Base-by-base conservation (phyloP, 2,797 vertebrate genomes). In the Caiman crocodilus region DNA sequence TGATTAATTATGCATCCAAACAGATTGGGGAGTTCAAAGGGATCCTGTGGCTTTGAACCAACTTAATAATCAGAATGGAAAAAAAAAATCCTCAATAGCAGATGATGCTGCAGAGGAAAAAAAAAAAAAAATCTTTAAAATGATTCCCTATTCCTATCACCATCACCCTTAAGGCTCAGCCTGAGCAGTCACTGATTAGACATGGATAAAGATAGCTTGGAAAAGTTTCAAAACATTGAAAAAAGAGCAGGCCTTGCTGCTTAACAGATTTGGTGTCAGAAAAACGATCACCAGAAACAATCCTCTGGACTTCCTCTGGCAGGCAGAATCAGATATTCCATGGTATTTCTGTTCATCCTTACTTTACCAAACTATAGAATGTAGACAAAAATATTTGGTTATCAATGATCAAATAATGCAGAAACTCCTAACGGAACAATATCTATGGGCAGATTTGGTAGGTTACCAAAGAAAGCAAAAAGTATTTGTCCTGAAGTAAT, bases 351-450 rank as follows among this genome's bases (percentile, higher is more conserved):
- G 4, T 2, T 85, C 88, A 50, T 50, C 42, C 42, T 50, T 50
- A 4, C 8, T n/a, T 61, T 84, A 64, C 63, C 8, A 56, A 71
- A 74, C 26, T 2, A 23, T 88, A 15, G 5, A 21, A 77, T 1
- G 69, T 20, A 57, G 78, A 30, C 3, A 82, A 13, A 1, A 16
- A 10, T 60, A 8, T 23, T 60, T 25, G 21, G 21, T 61, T 20
- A 61, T 25, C 1, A 20, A 67, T 0, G 0, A 30, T 26, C 3
- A 15, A 3, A 56, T 81, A 55, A 7, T 59, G 23, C 73, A 79
- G 32, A 55, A 2, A 57, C 6, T 8, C 12, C 28, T 15, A 71
- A 14, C 26, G 35, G 65, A 21, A 5, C 5, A 79, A 4, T 21
- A 1, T 57, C 23, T 73, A 9, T 32, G 26, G 15, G 65, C 5